These are phyloP conservation scores for Chrysolina americana DNA, from an alignment of 2,888 invertebrate genomes.

Conservation along the genomic window DNA sequence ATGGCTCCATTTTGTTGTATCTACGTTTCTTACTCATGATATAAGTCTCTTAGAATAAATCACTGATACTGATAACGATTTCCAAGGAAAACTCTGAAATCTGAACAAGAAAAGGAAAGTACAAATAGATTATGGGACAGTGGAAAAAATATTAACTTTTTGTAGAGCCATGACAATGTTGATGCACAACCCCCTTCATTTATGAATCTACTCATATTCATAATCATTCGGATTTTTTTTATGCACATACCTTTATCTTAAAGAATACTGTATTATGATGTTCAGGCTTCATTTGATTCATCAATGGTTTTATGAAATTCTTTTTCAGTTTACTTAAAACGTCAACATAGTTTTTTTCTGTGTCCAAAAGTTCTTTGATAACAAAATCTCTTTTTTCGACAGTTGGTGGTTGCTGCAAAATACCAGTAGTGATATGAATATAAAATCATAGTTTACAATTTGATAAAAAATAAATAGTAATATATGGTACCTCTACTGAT, in stretches of 20 bases:
- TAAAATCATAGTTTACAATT: background rate
- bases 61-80: too few species aligned
- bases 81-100: too few species aligned
- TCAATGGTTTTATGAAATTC: conserved; percentile 85
- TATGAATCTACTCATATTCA: too few species aligned
- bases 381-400: conserved; percentile 94
- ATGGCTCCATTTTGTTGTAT: too few species aligned
- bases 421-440: conserved; percentile 6
- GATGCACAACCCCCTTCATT: too few species aligned
- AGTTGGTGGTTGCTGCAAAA: conserved; percentile 61
- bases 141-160: too few species aligned
- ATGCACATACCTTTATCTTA: conserved; percentile 83
- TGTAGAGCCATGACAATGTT: too few species aligned
- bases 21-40: too few species aligned
- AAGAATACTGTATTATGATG: conserved; percentile 89
- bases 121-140: too few species aligned
- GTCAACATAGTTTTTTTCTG: conserved; percentile 96
- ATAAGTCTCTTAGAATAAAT: too few species aligned
- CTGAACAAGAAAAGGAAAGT: too few species aligned
- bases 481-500: conserved; percentile 59
- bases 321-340: conserved; percentile 88
- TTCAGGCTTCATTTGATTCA: conserved; percentile 78
- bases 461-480: conserved; percentile 36
- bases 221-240: background rate
- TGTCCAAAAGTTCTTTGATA: conserved; percentile 94